A percentile compares a stretch with the other conserved stretches of the same genome.
These are phyloP conservation scores for Dicranocentrus wangi DNA, from an alignment of 2,888 invertebrate genomes.

Conservation along the genomic window DNA sequence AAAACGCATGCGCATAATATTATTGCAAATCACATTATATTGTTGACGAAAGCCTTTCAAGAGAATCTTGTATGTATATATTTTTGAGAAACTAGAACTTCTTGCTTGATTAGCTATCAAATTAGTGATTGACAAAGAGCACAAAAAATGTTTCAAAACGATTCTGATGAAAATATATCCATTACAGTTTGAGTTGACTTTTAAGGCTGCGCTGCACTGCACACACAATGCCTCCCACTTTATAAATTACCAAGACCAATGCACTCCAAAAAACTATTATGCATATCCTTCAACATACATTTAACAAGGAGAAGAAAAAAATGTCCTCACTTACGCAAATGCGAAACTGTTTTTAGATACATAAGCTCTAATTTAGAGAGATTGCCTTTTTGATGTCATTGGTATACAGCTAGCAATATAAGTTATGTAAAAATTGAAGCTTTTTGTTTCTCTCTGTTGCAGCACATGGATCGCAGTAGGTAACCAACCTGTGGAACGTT, in stretches of 20 bases:
- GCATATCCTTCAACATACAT: slow-evolving; percentile 22
- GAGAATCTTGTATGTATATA: too few relatives aligned
- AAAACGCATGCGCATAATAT: too few relatives aligned
- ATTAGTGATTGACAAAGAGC: slow-evolving; percentile 43
- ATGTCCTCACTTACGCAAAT: slow-evolving; percentile 35
- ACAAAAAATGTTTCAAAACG: slow-evolving; percentile 37
- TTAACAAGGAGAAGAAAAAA: slow-evolving; percentile 6
- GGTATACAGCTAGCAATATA: not conserved
- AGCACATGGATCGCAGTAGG: not conserved
- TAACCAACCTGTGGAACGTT: slow-evolving; percentile 18
- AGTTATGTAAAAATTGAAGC: too few relatives aligned
- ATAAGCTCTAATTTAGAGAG: slow-evolving; percentile 15
- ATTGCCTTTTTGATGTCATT: not conserved
- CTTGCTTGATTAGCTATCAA: slow-evolving; percentile 49
- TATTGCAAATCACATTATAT: too few relatives aligned
- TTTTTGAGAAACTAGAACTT: slow-evolving; percentile 21
- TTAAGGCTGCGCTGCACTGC: not conserved
- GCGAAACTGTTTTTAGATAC: slow-evolving; percentile 35
- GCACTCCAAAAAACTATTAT: not conserved
- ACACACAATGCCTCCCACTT: too few relatives aligned
- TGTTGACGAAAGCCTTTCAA: too few relatives aligned
- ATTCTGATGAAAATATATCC: slow-evolving; percentile 3
- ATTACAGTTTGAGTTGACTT: too few relatives aligned
- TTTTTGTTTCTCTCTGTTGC: not conserved
- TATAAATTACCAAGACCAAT: too few relatives aligned